phyloP scores from a whole-genome alignment of 2,797 vertebrate genomes.

The Peromyscus melanophrys region DNA sequence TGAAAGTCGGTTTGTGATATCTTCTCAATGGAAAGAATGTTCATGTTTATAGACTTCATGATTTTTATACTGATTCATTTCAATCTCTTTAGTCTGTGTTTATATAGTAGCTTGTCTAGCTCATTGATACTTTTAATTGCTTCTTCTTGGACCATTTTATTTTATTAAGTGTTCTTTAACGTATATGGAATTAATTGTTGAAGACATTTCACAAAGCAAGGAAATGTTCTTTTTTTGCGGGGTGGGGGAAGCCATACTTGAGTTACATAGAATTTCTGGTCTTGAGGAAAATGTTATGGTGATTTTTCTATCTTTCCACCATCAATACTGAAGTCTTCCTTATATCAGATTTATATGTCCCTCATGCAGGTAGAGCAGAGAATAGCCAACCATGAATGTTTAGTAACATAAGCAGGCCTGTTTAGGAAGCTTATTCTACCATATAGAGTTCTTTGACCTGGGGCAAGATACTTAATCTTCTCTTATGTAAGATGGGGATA shows the following conservation, averaged over 20 bases:
- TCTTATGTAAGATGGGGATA: constrained; percentile 56
- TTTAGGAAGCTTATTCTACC: constrained; percentile 36
- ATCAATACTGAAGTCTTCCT: not conserved
- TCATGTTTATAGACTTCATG: not conserved
- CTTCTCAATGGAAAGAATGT: not conserved
- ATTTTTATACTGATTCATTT: not conserved
- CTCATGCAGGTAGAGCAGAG: not conserved
- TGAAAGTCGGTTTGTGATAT: not conserved
- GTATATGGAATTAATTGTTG: not conserved
- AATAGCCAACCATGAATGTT: not conserved
- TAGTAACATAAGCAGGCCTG: constrained; percentile 25
- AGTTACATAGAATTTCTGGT: not conserved
- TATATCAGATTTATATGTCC: constrained; percentile 18
- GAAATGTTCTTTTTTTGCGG: not conserved
- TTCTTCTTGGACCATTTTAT: not conserved
- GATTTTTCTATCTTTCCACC: not conserved
- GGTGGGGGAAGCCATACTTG: not conserved
- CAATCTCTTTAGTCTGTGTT: not conserved
- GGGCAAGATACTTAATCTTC: constrained; percentile 56
- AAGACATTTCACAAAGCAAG: not conserved
- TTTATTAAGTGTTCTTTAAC: constrained; percentile 15
- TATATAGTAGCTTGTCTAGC: not conserved
- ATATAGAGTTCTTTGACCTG: constrained; percentile 44
- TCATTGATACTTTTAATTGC: constrained; percentile 8
- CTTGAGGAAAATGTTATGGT: constrained; percentile 27